Percentiles rank a stretch among this genome's conserved stretches.
These are phyloP conservation scores for Narcine bancroftii DNA, from an alignment of 2,113 vertebrate species.

Conservation along the genomic window DNA sequence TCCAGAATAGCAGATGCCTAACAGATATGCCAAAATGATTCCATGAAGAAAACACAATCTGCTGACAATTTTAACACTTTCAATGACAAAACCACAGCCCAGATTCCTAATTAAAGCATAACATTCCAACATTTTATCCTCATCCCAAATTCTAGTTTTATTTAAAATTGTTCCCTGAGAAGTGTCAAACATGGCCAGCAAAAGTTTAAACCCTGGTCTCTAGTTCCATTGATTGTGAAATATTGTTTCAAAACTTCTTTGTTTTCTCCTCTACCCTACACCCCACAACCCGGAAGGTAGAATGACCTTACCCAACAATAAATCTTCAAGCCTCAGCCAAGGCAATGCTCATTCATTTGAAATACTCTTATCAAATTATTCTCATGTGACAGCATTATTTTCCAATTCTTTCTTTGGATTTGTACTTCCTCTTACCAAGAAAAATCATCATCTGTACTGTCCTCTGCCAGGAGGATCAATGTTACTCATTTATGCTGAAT, in stretches of 20 bases:
- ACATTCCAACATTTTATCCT: neutral
- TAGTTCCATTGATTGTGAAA: neutral
- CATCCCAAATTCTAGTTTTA: neutral
- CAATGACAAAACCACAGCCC: neutral
- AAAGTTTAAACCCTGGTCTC: neutral
- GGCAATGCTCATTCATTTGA: neutral
- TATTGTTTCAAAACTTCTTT: neutral
- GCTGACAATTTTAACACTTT: neutral
- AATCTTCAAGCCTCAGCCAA: neutral
- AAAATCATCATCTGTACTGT: neutral
- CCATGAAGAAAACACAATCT: conserved; percentile 7
- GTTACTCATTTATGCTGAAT: no score
- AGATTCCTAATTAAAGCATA: conserved; percentile 5
- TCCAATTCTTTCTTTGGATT: neutral
- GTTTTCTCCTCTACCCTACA: neutral
- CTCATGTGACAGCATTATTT: neutral
- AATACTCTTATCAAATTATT: neutral
- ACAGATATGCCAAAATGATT: neutral
- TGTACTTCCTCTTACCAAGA: neutral
- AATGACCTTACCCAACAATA: no score
- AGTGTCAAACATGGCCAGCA: neutral
- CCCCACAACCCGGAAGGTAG: neutral
- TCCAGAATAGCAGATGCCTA: neutral
- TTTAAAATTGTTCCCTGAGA: neutral
- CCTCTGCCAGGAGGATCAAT: neutral